Percentiles rank a stretch among this genome's conserved stretches.
These are phyloP conservation scores for Gymnodraco acuticeps DNA, from an alignment of 2,797 vertebrate species.

Conservation along the genomic window DNA sequence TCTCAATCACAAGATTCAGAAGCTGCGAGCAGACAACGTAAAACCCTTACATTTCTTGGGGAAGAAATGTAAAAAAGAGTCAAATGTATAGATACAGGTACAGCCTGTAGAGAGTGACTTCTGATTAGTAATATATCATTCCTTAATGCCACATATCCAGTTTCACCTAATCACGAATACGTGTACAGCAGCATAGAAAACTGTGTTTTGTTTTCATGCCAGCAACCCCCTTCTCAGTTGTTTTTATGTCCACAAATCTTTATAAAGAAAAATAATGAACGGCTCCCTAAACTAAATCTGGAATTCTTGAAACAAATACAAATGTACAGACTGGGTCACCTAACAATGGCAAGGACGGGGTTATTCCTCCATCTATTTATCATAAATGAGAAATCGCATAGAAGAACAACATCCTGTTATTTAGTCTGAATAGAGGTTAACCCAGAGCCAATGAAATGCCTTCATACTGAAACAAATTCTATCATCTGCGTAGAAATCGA, in stretches of 20 bases:
- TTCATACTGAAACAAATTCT: constrained; percentile 1
- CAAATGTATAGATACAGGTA: neutral
- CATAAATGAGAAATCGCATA: neutral
- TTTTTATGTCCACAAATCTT: neutral
- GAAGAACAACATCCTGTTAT: constrained; percentile 18
- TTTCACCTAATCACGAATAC: neutral
- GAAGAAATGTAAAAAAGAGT: neutral
- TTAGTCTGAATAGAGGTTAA: constrained; percentile 14
- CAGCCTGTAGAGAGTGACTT: neutral
- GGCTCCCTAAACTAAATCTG: neutral
- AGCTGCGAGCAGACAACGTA: neutral
- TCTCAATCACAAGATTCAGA: constrained; percentile 3
- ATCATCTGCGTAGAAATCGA: constrained; percentile 41
- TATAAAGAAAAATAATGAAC: neutral
- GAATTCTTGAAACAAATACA: too few relatives aligned
- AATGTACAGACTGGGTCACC: neutral
- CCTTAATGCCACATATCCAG: neutral
- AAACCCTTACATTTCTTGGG: neutral
- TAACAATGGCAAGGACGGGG: neutral
- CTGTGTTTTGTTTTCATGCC: constrained; percentile 19
- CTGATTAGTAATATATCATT: neutral
- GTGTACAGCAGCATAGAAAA: constrained; percentile 1
- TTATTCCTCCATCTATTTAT: neutral
- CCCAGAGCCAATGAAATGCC: constrained; percentile 43
- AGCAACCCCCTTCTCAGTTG: neutral